Evolutionary conservation across 2,797 vertebrate species (phyloP).

Genomic region (Artibeus lituratus): DNA sequence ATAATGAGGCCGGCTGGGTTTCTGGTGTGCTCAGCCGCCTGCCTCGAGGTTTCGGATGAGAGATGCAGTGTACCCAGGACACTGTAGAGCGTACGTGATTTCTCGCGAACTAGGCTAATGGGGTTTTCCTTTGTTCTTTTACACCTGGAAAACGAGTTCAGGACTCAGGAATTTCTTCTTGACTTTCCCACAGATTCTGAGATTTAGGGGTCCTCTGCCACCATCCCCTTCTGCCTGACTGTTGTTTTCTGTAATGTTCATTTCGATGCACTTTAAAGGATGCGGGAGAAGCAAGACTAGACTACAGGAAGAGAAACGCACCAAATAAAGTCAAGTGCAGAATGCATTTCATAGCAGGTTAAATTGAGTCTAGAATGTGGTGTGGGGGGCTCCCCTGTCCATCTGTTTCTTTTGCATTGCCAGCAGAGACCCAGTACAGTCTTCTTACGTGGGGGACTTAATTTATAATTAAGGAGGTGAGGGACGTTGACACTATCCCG

Average conservation of each 20-base stretch:
- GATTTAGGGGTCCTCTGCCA: neutral
- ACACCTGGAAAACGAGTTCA: neutral
- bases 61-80: neutral
- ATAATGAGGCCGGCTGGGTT: fast-evolving
- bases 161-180: neutral
- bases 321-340: neutral
- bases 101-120: neutral
- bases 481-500: fast-evolving
- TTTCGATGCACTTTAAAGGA: neutral
- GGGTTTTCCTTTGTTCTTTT: neutral
- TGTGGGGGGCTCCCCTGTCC: neutral
- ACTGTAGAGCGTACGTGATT: neutral
- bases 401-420: neutral
- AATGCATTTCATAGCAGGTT: neutral
- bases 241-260: neutral
- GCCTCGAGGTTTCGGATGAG: fast-evolving
- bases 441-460: neutral
- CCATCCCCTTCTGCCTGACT: neutral
- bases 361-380: neutral
- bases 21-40: fast-evolving
- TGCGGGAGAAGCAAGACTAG: neutral
- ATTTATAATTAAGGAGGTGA: neutral
- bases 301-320: neutral
- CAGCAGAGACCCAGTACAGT: neutral
- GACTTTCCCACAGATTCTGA: neutral